Percentiles rank a stretch among this genome's conserved stretches.
Evolutionary conservation across 2,888 invertebrate genomes (phyloP).

Genomic region (Merodon equestris): DNA sequence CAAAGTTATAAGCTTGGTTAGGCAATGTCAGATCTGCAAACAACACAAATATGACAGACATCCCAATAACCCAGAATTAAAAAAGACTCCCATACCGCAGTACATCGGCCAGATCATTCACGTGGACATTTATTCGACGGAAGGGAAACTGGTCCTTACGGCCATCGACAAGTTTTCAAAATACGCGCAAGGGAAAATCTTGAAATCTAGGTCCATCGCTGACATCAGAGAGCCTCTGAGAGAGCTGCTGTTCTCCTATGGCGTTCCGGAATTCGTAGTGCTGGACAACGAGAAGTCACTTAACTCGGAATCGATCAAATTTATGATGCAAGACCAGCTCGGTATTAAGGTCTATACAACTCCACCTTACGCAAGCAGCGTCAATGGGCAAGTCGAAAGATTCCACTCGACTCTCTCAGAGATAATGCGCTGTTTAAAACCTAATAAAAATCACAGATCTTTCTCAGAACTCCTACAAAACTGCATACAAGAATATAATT

Average conservation of each 20-base stretch:
- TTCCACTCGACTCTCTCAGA: slow-evolving; percentile 31
- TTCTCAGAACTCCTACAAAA: slow-evolving; percentile 15
- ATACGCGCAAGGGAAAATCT: slow-evolving; percentile 31
- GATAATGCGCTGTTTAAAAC: slow-evolving; percentile 23
- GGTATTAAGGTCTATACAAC: slow-evolving; percentile 20
- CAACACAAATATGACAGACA: slow-evolving; percentile 39
- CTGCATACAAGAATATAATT: slow-evolving; percentile 29
- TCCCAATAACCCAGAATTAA: slow-evolving; percentile 25
- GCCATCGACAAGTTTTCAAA: slow-evolving; percentile 61
- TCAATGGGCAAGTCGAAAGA: slow-evolving; percentile 27
- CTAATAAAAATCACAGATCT: not conserved
- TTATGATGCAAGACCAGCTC: slow-evolving; percentile 49
- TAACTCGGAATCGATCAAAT: slow-evolving; percentile 32
- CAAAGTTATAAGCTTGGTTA: slow-evolving; percentile 23
- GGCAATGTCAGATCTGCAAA: slow-evolving; percentile 24
- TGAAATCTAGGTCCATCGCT: slow-evolving; percentile 31
- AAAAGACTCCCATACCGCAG: slow-evolving; percentile 33
- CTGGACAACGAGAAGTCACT: slow-evolving; percentile 57
- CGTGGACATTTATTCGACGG: slow-evolving; percentile 37
- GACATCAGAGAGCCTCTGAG: slow-evolving; percentile 48
- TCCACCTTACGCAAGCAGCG: slow-evolving; percentile 21
- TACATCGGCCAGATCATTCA: slow-evolving; percentile 37
- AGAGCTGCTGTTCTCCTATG: slow-evolving; percentile 45
- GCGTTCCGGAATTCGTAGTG: slow-evolving; percentile 50
- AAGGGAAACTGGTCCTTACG: slow-evolving; percentile 37